Base-by-base conservation (phyloP, 2,113 vertebrate species). In the Indri indri region DNA sequence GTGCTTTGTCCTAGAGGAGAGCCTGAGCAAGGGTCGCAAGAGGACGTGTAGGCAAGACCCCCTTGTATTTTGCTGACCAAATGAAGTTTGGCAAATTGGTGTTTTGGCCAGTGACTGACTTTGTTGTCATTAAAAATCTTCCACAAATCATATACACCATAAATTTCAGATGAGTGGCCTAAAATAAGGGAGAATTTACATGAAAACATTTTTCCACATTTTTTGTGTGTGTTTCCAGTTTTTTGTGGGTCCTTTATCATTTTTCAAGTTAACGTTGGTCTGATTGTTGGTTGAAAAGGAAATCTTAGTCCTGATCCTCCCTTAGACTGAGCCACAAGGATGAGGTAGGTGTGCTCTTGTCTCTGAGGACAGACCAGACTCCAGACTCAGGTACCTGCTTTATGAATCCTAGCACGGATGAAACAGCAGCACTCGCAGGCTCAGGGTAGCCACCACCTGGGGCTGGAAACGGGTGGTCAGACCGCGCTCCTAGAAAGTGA, bases 361-460 rank as follows among this genome's bases (percentile, higher is more conserved):
- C 50, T 30, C 22, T 45, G 47, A 42, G 50, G 50, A 47, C 10
- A 79, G 54, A 25, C 4, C 3, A 7, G 2, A 3, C 54, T 57
- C 54, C 54, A 57, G 54, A 63, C 25, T 30, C 61, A 30, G 4
- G 16, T 16, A 34, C 6, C 27, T 57, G 17, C 37, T n/a, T 88
- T 32, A 52, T 20, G 34, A 73, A 34, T 79, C 37, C 37, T 25
- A 50, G 12, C 9, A 30, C 6, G 3, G 32, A 40, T 8, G 34
- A 54, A 66, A 76, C 37, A 9, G 1, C 3, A 9, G 16, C 5
- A 23, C 7, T 16, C 13, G 14, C 27, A 61, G 42, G 10, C 54
- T 13, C 10, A 17, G 10, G 3, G 18, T 10, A 1, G 16, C 25
- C 18, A 11, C 32, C 2, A 9, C 22, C 42, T 14, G 20, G 32